Percentiles rank a stretch among this genome's conserved stretches.
Conservation (phyloP, 2,888 invertebrate species). For the Lottia scabra region DNA sequence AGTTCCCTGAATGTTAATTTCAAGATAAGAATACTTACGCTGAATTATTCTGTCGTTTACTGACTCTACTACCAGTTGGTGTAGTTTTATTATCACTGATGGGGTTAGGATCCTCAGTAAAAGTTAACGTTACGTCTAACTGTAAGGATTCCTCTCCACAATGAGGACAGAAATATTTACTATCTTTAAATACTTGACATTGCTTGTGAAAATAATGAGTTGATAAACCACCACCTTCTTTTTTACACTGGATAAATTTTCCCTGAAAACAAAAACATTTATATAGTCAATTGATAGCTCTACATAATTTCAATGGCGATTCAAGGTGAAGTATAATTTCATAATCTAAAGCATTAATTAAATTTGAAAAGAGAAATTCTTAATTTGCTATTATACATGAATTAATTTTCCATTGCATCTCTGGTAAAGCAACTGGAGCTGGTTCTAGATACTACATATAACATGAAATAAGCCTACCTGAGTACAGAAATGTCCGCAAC, state of each 20-base stretch:
- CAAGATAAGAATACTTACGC: background rate
- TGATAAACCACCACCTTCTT: conserved; percentile 69
- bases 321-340: too few relatives aligned
- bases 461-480: conserved; percentile 72
- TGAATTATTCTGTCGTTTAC: background rate
- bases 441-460: too few relatives aligned
- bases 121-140: conserved; percentile 75
- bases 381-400: too few relatives aligned
- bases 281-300: too few relatives aligned
- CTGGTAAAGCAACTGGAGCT: too few relatives aligned
- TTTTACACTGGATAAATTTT: conserved; percentile 82
- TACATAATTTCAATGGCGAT: too few relatives aligned
- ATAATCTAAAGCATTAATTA: too few relatives aligned
- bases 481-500: conserved; percentile 90
- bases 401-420: too few relatives aligned
- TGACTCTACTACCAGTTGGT: conserved; percentile 15
- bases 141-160: conserved; percentile 76
- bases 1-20: too few relatives aligned
- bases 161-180: conserved; percentile 78
- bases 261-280: conserved; percentile 74
- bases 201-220: conserved; percentile 86
- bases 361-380: too few relatives aligned
- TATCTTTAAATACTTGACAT: conserved; percentile 75
- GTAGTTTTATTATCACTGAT: background rate
- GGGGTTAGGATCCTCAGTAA: conserved; percentile 71